A percentile compares a stretch with the other conserved stretches of the same genome.
phyloP scores from a whole-genome alignment of 2,888 invertebrate species.

The Strigamia crassipes region DNA sequence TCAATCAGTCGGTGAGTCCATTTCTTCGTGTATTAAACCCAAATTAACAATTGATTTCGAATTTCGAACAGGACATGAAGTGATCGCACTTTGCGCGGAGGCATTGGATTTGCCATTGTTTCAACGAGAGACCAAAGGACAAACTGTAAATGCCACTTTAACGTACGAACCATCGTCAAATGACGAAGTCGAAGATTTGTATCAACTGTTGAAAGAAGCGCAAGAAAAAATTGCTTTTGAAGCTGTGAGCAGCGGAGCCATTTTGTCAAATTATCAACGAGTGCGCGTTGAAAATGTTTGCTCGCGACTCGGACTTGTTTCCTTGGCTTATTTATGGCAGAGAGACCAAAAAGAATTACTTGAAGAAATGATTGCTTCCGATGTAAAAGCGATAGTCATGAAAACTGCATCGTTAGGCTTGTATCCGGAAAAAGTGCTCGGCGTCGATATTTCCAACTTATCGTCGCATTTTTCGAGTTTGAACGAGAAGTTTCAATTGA shows the following conservation, averaged over 20 bases:
- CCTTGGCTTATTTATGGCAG: conserved; percentile 94
- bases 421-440: conserved; percentile 82
- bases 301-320: conserved; percentile 81
- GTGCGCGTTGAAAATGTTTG: conserved; percentile 98
- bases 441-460: conserved; percentile 80
- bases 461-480: conserved; percentile 84
- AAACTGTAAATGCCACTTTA: conserved; percentile 77
- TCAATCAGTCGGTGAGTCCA: conserved; percentile 79
- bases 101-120: conserved; percentile 93
- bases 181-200: conserved; percentile 98
- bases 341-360: conserved; percentile 91
- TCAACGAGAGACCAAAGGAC: conserved; percentile 80
- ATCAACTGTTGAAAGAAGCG: conserved; percentile 74
- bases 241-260: conserved; percentile 96
- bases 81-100: conserved; percentile 85
- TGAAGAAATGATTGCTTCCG: conserved; percentile 93
- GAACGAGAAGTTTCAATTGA: conserved; percentile 90
- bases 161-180: conserved; percentile 78
- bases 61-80: conserved; percentile 72
- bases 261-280: conserved; percentile 97
- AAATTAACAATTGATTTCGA: background rate
- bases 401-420: conserved; percentile 96
- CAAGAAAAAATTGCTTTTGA: conserved; percentile 76
- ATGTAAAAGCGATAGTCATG: conserved; percentile 91
- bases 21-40: too few relatives aligned